A percentile compares a stretch with the other conserved stretches of the same genome.
phyloP scores from a whole-genome alignment of 1,140 invertebrate species.

The Campoletis sonorensis region DNA sequence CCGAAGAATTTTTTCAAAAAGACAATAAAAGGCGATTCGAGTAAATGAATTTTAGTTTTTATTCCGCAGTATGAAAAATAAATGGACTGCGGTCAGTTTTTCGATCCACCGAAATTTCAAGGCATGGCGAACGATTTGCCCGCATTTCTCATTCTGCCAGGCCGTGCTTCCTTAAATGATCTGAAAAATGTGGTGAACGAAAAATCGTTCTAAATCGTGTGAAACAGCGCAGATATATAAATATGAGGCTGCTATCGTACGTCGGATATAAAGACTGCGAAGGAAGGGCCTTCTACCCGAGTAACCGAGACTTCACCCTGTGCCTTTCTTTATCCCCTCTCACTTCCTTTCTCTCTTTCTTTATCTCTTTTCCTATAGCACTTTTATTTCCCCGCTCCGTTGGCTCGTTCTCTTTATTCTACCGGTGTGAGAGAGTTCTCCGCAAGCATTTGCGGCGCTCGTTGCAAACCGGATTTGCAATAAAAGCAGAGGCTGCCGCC shows the following conservation, averaged over 20 bases:
- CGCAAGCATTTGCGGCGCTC: constrained; percentile 49
- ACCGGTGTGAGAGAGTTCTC: constrained; percentile 11
- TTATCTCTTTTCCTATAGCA: constrained; percentile 40
- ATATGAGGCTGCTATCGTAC: not conserved
- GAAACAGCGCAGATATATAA: not conserved
- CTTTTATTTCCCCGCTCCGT: constrained; percentile 43
- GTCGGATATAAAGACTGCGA: not conserved
- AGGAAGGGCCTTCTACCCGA: not conserved
- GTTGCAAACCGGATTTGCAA: constrained; percentile 74
- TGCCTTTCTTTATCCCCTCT: constrained; percentile 52
- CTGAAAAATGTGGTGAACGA: not conserved
- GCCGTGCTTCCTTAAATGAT: not conserved
- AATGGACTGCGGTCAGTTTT: no score
- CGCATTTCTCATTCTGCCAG: no score
- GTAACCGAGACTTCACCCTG: constrained; percentile 45
- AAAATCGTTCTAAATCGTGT: not conserved
- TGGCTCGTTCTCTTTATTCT: constrained; percentile 42
- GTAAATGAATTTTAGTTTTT: no score
- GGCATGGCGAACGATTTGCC: no score
- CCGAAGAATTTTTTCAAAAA: no score
- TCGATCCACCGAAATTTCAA: no score
- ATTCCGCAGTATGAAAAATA: no score
- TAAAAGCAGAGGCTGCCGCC: constrained; percentile 61
- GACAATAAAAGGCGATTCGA: no score
- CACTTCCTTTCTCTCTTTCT: constrained; percentile 36